Evolutionary conservation across 1,140 invertebrate species (phyloP).

Genomic region (Bombus superbus): DNA sequence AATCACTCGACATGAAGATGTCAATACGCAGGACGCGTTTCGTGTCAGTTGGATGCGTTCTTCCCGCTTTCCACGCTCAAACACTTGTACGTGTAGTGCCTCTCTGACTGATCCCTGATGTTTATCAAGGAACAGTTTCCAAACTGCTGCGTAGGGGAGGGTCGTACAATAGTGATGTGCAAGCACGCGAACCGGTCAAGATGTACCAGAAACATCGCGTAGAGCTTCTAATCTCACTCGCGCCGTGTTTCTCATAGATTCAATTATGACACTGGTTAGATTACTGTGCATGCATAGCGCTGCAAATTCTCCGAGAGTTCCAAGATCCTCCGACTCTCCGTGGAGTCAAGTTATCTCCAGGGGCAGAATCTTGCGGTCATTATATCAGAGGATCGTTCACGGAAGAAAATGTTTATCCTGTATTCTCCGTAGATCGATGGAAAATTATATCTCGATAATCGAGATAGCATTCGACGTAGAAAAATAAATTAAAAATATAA

Average conservation of each 20-base stretch:
- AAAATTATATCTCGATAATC: slow-evolving; percentile 6
- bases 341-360: slow-evolving; percentile 28
- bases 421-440: neutral
- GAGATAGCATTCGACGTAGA: neutral
- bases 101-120: neutral
- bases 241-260: slow-evolving; percentile 48
- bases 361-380: slow-evolving; percentile 26
- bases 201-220: slow-evolving; percentile 29
- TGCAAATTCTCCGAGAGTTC: slow-evolving; percentile 46
- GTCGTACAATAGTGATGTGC: slow-evolving; percentile 12
- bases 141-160: neutral
- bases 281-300: slow-evolving; percentile 34
- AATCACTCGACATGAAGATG: neutral
- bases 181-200: slow-evolving; percentile 33
- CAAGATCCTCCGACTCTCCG: slow-evolving; percentile 33
- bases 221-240: slow-evolving; percentile 35
- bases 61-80: neutral
- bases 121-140: slow-evolving; percentile 34
- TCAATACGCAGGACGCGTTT: neutral
- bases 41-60: neutral
- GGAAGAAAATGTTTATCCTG: slow-evolving; percentile 37
- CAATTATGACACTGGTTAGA: slow-evolving; percentile 49
- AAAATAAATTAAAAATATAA: neutral
- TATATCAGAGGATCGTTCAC: slow-evolving; percentile 2
- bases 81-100: neutral